These are phyloP conservation scores for Barbus barbus DNA, from an alignment of 2,113 vertebrate species.

Conservation along the genomic window DNA sequence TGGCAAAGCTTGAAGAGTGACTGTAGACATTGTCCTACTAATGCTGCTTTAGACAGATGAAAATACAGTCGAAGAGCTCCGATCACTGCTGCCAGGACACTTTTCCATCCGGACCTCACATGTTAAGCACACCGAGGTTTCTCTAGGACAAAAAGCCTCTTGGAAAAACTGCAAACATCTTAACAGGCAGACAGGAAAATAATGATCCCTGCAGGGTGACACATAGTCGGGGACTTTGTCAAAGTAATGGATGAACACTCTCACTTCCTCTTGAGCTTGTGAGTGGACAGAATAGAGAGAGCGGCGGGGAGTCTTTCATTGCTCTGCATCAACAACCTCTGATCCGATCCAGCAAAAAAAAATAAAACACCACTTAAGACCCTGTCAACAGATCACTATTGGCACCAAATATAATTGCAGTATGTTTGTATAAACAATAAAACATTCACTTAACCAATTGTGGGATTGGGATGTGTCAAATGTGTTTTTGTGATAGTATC, in stretches of 20 bases:
- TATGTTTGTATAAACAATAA: background rate
- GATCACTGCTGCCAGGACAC: background rate
- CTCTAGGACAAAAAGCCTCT: constrained; percentile 14
- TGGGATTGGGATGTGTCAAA: no score
- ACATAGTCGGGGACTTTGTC: constrained; percentile 29
- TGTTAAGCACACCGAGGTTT: background rate
- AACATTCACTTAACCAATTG: background rate
- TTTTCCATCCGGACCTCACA: background rate
- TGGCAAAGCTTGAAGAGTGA: background rate
- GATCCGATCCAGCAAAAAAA: background rate
- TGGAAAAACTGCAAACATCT: background rate
- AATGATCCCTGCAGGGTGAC: constrained; percentile 15
- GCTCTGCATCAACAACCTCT: background rate
- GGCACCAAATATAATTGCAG: background rate
- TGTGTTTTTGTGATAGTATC: no score
- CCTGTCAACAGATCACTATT: background rate
- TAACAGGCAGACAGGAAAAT: background rate
- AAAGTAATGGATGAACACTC: constrained; percentile 43
- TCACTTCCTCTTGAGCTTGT: constrained; percentile 14
- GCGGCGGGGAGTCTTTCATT: background rate
- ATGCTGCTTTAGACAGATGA: background rate
- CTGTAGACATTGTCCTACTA: background rate
- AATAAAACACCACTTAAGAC: background rate
- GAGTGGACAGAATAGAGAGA: constrained; percentile 1
- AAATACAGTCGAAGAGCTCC: background rate